Conservation (phyloP, 2,113 vertebrate genomes). For the Syrmaticus mikado region DNA sequence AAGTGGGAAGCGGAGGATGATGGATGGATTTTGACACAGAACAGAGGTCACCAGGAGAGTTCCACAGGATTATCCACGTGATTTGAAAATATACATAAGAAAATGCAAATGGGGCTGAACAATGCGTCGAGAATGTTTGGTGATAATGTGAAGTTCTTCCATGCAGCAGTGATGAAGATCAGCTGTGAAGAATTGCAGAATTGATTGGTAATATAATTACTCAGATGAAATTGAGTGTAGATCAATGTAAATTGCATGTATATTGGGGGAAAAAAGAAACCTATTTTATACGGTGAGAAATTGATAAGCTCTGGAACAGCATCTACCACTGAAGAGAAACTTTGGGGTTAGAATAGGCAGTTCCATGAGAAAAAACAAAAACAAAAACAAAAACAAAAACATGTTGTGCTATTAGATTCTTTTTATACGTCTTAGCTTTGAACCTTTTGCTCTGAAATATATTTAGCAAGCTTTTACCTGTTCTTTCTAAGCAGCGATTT, state of each 20-base stretch:
- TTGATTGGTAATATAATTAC: not conserved
- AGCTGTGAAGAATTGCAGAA: not conserved
- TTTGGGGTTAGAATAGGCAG: not conserved
- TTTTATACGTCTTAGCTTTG: not conserved
- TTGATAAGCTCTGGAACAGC: not conserved
- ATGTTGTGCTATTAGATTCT: not conserved
- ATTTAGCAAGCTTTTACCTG: not conserved
- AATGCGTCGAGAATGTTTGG: not conserved
- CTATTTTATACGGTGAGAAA: not conserved
- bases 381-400: not conserved
- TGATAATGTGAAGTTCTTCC: not conserved
- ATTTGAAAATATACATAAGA: not conserved
- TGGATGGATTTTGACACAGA: not conserved
- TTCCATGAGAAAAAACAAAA: not conserved
- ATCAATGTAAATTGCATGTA: not conserved
- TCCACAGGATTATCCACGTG: not conserved
- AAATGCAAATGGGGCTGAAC: not conserved
- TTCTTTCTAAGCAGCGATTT: conserved; percentile 10
- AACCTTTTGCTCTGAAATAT: not conserved
- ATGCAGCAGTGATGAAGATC: not conserved
- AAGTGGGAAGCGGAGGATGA: not conserved
- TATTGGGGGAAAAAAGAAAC: not conserved
- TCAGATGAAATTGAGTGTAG: not conserved
- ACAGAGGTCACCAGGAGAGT: not conserved
- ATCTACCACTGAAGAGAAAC: not conserved